These are phyloP conservation scores for Acanthurus leucopareius DNA, from an alignment of 2,797 vertebrate genomes.

Conservation along the genomic window DNA sequence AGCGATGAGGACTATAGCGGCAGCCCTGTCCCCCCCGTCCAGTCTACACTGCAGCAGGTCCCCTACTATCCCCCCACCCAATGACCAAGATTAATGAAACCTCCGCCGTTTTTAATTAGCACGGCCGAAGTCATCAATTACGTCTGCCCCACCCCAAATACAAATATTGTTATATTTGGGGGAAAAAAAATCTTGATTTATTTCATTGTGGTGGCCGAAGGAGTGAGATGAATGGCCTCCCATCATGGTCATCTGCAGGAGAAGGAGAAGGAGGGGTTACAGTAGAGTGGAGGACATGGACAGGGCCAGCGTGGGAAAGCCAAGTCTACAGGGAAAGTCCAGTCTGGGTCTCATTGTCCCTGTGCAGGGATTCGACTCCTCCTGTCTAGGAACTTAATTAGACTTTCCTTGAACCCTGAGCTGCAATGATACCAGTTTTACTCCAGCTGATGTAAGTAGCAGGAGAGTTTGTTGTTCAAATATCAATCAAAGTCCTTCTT, in stretches of 20 bases:
- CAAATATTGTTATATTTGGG: constrained; percentile 99
- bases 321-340: constrained; percentile 54
- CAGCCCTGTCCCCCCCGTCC: constrained; percentile 54
- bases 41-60: constrained; percentile 60
- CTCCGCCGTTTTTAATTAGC: constrained; percentile 98
- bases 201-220: constrained; percentile 93
- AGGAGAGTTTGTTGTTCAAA: constrained; percentile 8
- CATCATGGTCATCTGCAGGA: constrained; percentile 92
- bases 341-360: constrained; percentile 51
- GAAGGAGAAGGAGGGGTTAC: constrained; percentile 54
- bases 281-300: constrained; percentile 65
- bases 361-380: constrained; percentile 44
- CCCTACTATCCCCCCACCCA: constrained; percentile 49
- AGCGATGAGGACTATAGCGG: constrained; percentile 71
- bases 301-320: constrained; percentile 50
- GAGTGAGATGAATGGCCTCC: constrained; percentile 99
- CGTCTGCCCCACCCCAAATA: constrained; percentile 89
- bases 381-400: constrained; percentile 66
- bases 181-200: constrained; percentile 95
- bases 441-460: constrained; percentile 17
- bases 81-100: constrained; percentile 98
- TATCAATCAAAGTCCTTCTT: background rate
- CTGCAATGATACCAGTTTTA: constrained; percentile 23
- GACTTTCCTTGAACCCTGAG: constrained; percentile 57
- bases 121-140: constrained; percentile 97